phyloP scores from a whole-genome alignment of 2,113 vertebrate genomes.

The Vidua chalybeata region DNA sequence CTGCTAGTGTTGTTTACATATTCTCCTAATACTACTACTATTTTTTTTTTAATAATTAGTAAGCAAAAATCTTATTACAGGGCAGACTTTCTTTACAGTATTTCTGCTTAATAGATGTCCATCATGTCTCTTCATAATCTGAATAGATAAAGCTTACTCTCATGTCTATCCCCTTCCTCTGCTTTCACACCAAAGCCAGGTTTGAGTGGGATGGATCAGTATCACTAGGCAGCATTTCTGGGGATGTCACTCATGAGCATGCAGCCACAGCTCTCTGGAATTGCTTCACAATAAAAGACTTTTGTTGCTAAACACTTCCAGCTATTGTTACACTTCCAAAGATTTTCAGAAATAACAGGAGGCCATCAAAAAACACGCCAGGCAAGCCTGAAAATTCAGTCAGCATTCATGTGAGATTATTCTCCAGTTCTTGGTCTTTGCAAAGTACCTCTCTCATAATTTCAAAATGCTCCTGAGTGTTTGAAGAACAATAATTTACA shows the following conservation, averaged over 20 bases:
- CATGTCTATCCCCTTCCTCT: background rate
- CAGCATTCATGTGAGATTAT: background rate
- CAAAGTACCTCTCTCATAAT: background rate
- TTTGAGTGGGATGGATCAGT: background rate
- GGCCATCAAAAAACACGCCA: background rate
- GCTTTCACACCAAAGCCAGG: background rate
- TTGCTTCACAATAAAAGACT: background rate
- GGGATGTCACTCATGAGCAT: background rate
- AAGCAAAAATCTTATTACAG: background rate
- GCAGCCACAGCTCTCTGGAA: background rate
- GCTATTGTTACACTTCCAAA: background rate
- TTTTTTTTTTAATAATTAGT: background rate
- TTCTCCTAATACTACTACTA: background rate
- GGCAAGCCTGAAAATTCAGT: background rate
- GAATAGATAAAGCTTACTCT: background rate
- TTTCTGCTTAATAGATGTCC: background rate
- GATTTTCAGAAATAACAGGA: background rate
- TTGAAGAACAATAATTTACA: background rate
- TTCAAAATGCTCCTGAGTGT: background rate
- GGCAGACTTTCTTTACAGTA: background rate
- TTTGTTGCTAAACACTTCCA: slow-evolving; percentile 16
- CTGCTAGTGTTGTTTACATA: background rate
- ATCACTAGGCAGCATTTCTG: slow-evolving; percentile 2
- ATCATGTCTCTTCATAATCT: background rate
- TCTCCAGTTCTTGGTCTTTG: background rate